Percentiles rank a stretch among this genome's conserved stretches.
Conservation (phyloP, 2,113 vertebrate species). For the Tamias sibiricus region DNA sequence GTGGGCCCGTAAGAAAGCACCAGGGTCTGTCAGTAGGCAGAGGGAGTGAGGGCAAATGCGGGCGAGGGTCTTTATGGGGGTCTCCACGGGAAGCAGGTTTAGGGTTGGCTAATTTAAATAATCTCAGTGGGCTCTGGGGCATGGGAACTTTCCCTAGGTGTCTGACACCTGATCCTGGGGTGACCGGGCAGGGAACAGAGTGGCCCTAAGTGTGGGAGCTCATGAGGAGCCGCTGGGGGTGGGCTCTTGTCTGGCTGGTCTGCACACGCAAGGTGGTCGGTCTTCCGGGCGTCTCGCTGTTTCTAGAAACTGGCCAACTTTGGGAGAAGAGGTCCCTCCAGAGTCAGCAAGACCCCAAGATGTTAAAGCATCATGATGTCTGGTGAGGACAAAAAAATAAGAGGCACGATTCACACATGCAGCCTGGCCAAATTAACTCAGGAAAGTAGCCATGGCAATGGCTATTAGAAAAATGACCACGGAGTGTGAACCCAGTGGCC, state of each 20-base stretch:
- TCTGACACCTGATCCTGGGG: rapidly evolving
- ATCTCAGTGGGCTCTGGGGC: too few species aligned
- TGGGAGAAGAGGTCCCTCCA: not conserved
- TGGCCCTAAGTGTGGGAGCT: not conserved
- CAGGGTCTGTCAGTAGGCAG: not conserved
- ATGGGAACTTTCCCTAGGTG: not conserved
- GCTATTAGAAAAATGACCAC: not conserved
- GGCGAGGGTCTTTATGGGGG: too few species aligned
- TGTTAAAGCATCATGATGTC: not conserved
- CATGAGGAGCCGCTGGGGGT: rapidly evolving
- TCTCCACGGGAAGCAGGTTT: not conserved
- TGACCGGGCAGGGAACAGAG: not conserved
- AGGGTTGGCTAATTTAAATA: not conserved
- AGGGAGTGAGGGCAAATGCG: too few species aligned
- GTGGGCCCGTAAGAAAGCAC: not conserved
- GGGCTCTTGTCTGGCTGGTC: not conserved
- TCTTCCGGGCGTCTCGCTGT: not conserved
- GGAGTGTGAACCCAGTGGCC: rapidly evolving
- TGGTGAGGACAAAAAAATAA: too few species aligned
- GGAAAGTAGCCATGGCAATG: not conserved
- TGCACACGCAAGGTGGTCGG: rapidly evolving
- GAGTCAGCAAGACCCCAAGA: not conserved
- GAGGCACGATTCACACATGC: not conserved
- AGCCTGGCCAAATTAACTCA: not conserved
- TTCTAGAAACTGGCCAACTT: not conserved